Base-by-base conservation (phyloP, 2,797 vertebrate genomes). In the Clarias fuscus region DNA sequence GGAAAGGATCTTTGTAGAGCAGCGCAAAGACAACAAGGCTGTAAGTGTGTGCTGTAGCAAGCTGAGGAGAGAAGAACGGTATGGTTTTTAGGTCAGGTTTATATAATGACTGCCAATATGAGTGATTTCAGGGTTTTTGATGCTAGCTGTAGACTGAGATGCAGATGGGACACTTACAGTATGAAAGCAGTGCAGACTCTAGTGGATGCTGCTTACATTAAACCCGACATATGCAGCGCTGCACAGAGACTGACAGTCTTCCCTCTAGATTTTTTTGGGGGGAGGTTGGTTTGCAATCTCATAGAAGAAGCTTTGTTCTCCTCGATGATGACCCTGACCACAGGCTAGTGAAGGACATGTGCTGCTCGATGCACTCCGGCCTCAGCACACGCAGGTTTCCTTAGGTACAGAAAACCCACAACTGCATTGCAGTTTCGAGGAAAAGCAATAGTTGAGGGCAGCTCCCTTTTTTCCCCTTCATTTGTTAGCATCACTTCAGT, bases 11-110 rank as follows among this genome's bases (percentile, higher is more conserved):
- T 86, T 77, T 76, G 62, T 70, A 56, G 58, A 59, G 30, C 68
- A n/a, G 53, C 18, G 15, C 56, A 58, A 37, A 37, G 58, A 81
- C 1, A 86, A 80, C 59, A 61, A 64, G 24, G 14, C 43, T 86
- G 67, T 76, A 82, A 82, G 37, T 65, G 37, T 82, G 43, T 82
- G 43, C 24, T 59, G 71, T 76, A 24, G 61, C 17, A 56, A 83
- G 30, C 71, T 4, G 33, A 72, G 53, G 64, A 83, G 81, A 62
- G 65, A 84, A 76, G 67, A 53, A 53, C 68, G 53, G 62, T 65
- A 83, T 72, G 15, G 30, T 80, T 87, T 84, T 67, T 84, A 79
- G 82, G 82, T 72, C 86, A 80, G 75, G 65, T 83, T 84, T 77
- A 77, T 77, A 40, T 77, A 80, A 68, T 80, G 67, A 72, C 70